These are phyloP conservation scores for Collichthys lucidus DNA, from an alignment of 2,113 vertebrate species.

Conservation along the genomic window DNA sequence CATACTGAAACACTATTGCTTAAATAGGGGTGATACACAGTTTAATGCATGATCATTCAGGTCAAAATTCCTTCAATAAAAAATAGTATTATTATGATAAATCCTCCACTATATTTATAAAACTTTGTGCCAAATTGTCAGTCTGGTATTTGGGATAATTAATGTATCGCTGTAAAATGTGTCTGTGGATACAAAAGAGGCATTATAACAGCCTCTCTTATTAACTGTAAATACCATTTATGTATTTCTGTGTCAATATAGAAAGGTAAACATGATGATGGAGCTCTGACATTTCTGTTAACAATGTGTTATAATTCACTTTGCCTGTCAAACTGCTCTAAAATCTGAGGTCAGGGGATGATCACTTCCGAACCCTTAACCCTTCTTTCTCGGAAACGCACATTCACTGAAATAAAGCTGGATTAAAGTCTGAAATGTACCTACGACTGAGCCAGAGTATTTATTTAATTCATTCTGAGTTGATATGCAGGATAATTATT, in stretches of 20 bases:
- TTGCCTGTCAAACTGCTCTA: neutral
- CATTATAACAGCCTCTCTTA: conserved; percentile 7
- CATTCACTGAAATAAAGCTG: neutral
- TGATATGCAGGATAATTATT: neutral
- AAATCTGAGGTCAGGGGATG: conserved; percentile 16
- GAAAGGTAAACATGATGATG: conserved; percentile 55
- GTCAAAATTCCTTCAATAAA: neutral
- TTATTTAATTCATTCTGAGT: neutral
- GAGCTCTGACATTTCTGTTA: conserved; percentile 57
- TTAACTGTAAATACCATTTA: conserved; percentile 18
- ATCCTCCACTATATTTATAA: neutral
- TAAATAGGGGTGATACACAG: neutral
- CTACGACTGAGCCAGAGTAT: neutral
- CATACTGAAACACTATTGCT: neutral
- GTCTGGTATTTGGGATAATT: neutral
- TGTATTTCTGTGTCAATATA: conserved; percentile 62
- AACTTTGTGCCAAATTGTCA: neutral
- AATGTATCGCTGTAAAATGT: neutral
- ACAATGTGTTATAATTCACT: conserved; percentile 56
- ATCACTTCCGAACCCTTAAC: neutral
- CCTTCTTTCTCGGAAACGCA: conserved; percentile 6
- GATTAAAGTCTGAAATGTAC: neutral
- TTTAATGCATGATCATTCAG: neutral
- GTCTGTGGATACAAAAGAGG: conserved; percentile 26
- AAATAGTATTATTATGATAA: neutral